Percentiles rank a stretch among this genome's conserved stretches.
Evolutionary conservation across 2,113 vertebrate genomes (phyloP).

Genomic region (Danio rerio): DNA sequence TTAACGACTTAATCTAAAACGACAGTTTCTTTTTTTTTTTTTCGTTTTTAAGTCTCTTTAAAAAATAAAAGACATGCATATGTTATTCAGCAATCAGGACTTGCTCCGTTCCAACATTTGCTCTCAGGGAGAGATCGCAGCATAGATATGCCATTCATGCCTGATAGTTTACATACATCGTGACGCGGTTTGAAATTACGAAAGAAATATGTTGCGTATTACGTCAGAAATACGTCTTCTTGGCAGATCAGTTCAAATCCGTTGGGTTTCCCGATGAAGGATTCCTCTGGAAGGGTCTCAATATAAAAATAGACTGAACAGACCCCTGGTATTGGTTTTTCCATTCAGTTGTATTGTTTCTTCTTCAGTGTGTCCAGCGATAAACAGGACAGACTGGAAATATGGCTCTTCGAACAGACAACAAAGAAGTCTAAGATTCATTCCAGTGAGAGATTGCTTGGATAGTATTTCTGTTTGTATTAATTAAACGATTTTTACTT

Average conservation of each 20-base stretch:
- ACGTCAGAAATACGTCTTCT: background rate
- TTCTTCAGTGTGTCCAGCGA: conserved; percentile 9
- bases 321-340: conserved; percentile 10
- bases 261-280: conserved; percentile 2
- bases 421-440: conserved; percentile 34
- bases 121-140: background rate
- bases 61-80: conserved; percentile 54
- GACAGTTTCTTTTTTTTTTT: too few species aligned
- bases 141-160: conserved; percentile 10
- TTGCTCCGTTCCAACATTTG: background rate
- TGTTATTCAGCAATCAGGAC: conserved; percentile 13
- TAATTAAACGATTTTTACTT: conserved; percentile 7
- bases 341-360: conserved; percentile 24
- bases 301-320: conserved; percentile 55
- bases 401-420: conserved; percentile 39
- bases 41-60: background rate
- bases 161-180: conserved; percentile 13
- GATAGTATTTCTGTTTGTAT: background rate
- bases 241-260: conserved; percentile 14
- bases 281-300: conserved; percentile 33
- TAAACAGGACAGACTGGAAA: conserved; percentile 39
- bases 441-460: conserved; percentile 36
- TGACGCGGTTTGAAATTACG: conserved; percentile 9
- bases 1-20: conserved; percentile 3
- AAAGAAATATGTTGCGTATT: background rate